Conservation (phyloP, 53 echinoderm and acorn worm genomes). For the Holothuria scabra region DNA sequence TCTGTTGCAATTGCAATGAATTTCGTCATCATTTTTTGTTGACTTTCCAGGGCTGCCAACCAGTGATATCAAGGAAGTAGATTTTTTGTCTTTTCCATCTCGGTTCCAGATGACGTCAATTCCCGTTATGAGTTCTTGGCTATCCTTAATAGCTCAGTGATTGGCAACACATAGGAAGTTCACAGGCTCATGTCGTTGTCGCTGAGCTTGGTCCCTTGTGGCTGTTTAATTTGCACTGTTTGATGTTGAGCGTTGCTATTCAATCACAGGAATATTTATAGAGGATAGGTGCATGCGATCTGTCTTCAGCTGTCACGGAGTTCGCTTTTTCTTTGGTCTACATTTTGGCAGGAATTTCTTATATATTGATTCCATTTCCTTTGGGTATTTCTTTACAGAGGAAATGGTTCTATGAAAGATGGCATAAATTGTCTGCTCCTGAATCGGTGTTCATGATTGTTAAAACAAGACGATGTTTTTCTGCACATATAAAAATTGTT, state of each 20-base stretch:
- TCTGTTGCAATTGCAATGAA: too few species aligned
- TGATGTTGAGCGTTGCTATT: slow-evolving; percentile 42
- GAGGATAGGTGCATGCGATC: slow-evolving; percentile 17
- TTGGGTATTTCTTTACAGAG: background rate
- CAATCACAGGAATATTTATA: slow-evolving; percentile 46
- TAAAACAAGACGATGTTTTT: too few species aligned
- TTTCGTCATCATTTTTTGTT: slow-evolving; percentile 10
- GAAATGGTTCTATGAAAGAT: too few species aligned
- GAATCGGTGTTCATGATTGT: too few species aligned
- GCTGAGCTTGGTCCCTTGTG: slow-evolving; percentile 18
- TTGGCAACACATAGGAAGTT: slow-evolving; percentile 35
- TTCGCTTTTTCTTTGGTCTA: background rate
- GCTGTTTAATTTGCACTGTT: slow-evolving; percentile 45
- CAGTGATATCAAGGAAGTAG: background rate
- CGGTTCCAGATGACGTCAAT: slow-evolving; percentile 22
- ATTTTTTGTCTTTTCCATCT: slow-evolving; percentile 8
- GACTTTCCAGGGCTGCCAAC: slow-evolving; percentile 17
- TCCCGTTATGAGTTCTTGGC: slow-evolving; percentile 19
- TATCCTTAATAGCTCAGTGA: slow-evolving; percentile 32
- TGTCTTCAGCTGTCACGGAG: slow-evolving; percentile 13
- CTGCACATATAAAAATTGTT: too few species aligned
- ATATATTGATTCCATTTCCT: slow-evolving; percentile 19
- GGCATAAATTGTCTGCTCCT: too few species aligned
- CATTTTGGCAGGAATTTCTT: slow-evolving; percentile 21
- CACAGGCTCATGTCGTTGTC: slow-evolving; percentile 27